These are phyloP conservation scores for Philereme transversata DNA, from an alignment of 2,888 invertebrate genomes.

Conservation along the genomic window DNA sequence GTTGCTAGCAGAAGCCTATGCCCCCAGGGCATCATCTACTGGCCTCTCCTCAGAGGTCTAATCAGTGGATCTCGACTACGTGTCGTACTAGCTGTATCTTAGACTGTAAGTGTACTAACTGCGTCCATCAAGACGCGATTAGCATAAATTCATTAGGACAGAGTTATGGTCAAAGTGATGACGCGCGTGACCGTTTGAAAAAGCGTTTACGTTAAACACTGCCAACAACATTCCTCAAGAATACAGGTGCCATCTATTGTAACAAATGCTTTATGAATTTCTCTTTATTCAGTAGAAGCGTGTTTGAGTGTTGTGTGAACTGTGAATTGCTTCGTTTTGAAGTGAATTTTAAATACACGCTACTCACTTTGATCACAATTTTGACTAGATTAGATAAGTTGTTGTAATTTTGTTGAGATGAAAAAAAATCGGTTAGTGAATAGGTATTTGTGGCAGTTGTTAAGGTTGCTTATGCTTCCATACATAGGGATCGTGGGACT, in stretches of 20 bases:
- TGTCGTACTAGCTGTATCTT: constrained; percentile 61
- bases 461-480: constrained; percentile 50
- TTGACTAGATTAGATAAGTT: constrained; percentile 45
- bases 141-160: constrained; percentile 43
- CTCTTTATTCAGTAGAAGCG: constrained; percentile 34
- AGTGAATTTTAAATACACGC: constrained; percentile 20
- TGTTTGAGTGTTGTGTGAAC: constrained; percentile 18
- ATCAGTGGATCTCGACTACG: constrained; percentile 40
- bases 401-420: constrained; percentile 38
- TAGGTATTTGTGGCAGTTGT: constrained; percentile 11
- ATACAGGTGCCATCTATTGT: constrained; percentile 61
- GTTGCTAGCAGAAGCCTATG: constrained; percentile 89
- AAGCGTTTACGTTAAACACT: constrained; percentile 54
- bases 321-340: constrained; percentile 8
- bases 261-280: constrained; percentile 55
- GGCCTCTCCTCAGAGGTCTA: constrained; percentile 16
- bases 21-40: constrained; percentile 33
- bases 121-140: constrained; percentile 50
- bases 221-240: constrained; percentile 73
- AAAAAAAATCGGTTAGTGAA: constrained; percentile 49
- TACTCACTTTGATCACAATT: constrained; percentile 66
- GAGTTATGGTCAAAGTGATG: constrained; percentile 71
- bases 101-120: constrained; percentile 69
- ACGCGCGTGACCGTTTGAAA: constrained; percentile 43
- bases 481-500: constrained; percentile 28